Conservation (phyloP, 2,797 vertebrate species). For the Pitangus sulphuratus region DNA sequence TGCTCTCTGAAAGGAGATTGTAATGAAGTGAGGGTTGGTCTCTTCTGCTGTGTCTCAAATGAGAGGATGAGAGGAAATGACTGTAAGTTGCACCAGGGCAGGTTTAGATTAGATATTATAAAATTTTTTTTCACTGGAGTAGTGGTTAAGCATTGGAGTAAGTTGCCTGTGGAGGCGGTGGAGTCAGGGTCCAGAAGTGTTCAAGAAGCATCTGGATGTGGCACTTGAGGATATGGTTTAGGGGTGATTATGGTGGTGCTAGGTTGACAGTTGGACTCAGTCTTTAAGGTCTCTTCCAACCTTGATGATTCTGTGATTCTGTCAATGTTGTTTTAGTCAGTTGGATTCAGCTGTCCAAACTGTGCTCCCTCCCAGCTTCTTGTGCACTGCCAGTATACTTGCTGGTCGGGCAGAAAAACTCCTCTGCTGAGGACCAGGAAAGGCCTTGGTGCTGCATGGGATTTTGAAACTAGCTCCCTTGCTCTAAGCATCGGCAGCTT, state of each 20-base stretch:
- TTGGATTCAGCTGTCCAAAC: neutral
- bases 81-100: neutral
- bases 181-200: neutral
- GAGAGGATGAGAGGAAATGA: neutral
- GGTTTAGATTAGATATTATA: neutral
- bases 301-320: neutral
- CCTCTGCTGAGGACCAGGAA: neutral
- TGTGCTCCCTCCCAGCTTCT: neutral
- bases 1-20: neutral
- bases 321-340: neutral
- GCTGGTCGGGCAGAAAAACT: neutral
- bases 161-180: neutral
- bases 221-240: neutral
- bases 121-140: neutral
- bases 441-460: rapidly evolving
- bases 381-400: rapidly evolving
- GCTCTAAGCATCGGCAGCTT: neutral
- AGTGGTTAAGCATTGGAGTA: neutral
- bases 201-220: neutral
- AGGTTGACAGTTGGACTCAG: no score
- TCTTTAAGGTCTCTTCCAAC: no score
- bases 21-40: neutral
- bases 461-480: neutral
- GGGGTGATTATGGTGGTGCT: neutral
- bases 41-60: neutral